Evolutionary conservation across 1,140 invertebrate genomes (phyloP).

Genomic region (Leptonema lineaticorne): DNA sequence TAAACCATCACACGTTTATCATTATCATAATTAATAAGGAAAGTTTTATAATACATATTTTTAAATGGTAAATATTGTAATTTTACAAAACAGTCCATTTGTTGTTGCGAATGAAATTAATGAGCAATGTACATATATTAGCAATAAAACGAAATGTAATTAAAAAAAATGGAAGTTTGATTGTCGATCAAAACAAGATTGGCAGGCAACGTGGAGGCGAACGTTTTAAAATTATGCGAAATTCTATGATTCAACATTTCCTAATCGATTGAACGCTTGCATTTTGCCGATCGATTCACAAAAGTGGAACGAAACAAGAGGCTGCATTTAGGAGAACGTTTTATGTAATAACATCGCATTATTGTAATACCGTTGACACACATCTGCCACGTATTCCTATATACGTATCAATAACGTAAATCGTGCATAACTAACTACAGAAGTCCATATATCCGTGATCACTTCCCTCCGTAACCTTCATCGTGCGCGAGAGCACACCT

Average conservation of each 20-base stretch:
- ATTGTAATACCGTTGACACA: background rate
- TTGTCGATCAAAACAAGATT: background rate
- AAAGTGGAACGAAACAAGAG: constrained; percentile 1
- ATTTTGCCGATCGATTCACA: background rate
- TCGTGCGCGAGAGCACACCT: background rate
- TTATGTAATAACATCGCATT: background rate
- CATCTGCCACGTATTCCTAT: no score
- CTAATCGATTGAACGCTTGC: constrained; percentile 11
- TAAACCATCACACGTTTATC: no score
- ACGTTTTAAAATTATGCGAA: background rate
- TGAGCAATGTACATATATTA: no score
- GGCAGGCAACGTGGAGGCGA: background rate
- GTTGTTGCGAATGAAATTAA: no score
- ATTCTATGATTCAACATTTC: constrained; percentile 14
- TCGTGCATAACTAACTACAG: no score
- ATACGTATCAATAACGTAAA: background rate
- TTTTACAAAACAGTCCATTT: no score
- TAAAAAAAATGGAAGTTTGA: background rate
- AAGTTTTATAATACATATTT: no score
- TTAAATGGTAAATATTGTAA: no score
- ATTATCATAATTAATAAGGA: no score
- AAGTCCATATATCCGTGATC: no score
- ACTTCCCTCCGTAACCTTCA: no score
- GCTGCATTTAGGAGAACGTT: background rate
- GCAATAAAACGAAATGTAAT: no score